These are phyloP conservation scores for Amblyteles armatorius DNA, from an alignment of 2,888 invertebrate species.

Conservation along the genomic window DNA sequence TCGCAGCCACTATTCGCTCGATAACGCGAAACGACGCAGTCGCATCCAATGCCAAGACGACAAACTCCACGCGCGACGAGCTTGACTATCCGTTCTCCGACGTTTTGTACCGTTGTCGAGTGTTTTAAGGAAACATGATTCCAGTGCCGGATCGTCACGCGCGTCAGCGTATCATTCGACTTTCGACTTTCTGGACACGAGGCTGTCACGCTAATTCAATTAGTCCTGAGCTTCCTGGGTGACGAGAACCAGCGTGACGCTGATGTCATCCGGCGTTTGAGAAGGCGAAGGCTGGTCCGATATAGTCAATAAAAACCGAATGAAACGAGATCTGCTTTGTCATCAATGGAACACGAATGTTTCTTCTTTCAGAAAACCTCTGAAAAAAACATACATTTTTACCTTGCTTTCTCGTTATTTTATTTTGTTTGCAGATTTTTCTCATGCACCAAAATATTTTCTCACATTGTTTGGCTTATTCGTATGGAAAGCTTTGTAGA, in stretches of 20 bases:
- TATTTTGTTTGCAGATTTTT: no score
- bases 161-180: constrained; percentile 23
- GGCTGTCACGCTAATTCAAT: constrained; percentile 60
- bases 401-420: neutral
- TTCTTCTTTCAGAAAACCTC: neutral
- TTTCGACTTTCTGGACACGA: constrained; percentile 37
- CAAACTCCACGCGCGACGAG: neutral
- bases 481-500: neutral
- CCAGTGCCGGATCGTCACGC: neutral
- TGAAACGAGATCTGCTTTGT: neutral
- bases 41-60: neutral
- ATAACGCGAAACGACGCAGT: constrained; percentile 46
- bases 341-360: neutral
- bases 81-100: neutral
- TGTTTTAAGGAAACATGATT: neutral
- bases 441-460: no score
- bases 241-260: constrained; percentile 25
- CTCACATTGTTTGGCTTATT: neutral
- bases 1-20: constrained; percentile 33
- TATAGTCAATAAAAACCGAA: neutral
- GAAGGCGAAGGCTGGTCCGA: neutral
- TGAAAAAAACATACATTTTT: neutral
- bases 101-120: constrained; percentile 2
- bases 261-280: constrained; percentile 37
- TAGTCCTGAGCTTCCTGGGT: constrained; percentile 36